Percentiles rank a stretch among this genome's conserved stretches.
These are phyloP conservation scores for Calephelis virginiensis DNA, from an alignment of 1,140 invertebrate genomes.

Conservation along the genomic window DNA sequence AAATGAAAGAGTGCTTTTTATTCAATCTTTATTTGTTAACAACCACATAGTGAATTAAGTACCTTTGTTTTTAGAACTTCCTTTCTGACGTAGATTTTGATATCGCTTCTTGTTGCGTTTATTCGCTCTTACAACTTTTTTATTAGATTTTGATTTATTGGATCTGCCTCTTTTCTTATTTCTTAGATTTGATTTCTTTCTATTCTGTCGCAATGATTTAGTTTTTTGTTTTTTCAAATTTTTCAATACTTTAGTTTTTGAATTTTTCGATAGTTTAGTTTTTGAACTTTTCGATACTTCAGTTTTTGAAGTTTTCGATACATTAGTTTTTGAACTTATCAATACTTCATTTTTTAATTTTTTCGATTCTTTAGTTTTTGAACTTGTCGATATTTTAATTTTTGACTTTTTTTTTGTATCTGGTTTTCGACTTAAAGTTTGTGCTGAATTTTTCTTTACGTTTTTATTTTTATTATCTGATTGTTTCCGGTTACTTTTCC, in stretches of 20 bases:
- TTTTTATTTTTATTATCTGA: background rate
- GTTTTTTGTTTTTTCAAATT: constrained; percentile 9
- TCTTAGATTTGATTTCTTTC: constrained; percentile 14
- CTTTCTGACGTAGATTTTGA: background rate
- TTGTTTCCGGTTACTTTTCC: background rate
- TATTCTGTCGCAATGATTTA: constrained; percentile 11
- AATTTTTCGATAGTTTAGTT: constrained; percentile 5
- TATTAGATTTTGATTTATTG: constrained; percentile 2
- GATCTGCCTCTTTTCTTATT: constrained; percentile 10
- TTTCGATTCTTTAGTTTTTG: background rate
- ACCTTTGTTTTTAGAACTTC: background rate
- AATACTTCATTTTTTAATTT: constrained; percentile 19
- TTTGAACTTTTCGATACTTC: constrained; percentile 14
- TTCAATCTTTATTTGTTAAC: constrained; percentile 23
- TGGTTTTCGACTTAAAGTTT: background rate
- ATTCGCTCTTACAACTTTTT: background rate
- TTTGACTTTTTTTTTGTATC: constrained; percentile 20
- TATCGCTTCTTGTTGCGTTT: background rate
- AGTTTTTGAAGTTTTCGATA: background rate
- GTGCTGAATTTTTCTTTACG: background rate
- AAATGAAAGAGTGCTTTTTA: constrained; percentile 12
- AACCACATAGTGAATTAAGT: constrained; percentile 3
- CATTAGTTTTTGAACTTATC: constrained; percentile 8
- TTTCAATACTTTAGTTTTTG: constrained; percentile 10
- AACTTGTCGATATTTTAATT: constrained; percentile 14